Percentiles rank a stretch among this genome's conserved stretches.
Evolutionary conservation across 2,797 vertebrate genomes (phyloP).

Genomic region (Phyllotis vaccarum): DNA sequence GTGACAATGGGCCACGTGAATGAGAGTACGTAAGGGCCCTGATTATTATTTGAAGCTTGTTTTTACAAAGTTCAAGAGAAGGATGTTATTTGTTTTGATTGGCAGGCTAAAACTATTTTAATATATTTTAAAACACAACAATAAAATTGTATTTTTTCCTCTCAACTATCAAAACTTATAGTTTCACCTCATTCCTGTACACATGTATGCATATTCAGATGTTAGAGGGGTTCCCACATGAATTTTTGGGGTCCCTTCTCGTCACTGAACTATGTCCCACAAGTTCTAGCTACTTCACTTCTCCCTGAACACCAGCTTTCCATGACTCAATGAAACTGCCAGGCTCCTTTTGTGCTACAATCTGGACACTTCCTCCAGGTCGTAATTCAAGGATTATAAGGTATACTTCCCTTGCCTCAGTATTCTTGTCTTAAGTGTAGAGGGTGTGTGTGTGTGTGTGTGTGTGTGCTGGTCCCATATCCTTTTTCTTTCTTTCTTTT

Average conservation of each 20-base stretch:
- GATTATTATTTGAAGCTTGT: neutral
- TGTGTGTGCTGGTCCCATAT: neutral
- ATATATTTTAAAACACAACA: neutral
- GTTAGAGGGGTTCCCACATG: neutral
- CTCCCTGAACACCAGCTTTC: neutral
- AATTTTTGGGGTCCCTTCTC: neutral
- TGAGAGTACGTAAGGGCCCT: neutral
- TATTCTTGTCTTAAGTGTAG: neutral
- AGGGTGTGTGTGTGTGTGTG: no score
- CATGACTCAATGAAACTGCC: neutral
- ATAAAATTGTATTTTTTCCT: neutral
- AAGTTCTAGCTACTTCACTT: neutral
- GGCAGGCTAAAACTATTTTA: neutral
- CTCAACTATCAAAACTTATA: neutral
- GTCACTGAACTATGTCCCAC: neutral
- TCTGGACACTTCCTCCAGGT: slow-evolving; percentile 12
- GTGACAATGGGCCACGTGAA: no score
- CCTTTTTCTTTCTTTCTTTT: no score
- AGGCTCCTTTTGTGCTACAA: neutral
- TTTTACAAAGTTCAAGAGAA: neutral
- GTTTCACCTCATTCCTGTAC: neutral
- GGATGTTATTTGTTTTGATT: neutral
- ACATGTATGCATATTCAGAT: neutral
- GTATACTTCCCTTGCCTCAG: neutral
- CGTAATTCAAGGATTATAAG: neutral